Base-by-base conservation (phyloP, 2,888 invertebrate species). In the Orthonychiurus folsomi region DNA sequence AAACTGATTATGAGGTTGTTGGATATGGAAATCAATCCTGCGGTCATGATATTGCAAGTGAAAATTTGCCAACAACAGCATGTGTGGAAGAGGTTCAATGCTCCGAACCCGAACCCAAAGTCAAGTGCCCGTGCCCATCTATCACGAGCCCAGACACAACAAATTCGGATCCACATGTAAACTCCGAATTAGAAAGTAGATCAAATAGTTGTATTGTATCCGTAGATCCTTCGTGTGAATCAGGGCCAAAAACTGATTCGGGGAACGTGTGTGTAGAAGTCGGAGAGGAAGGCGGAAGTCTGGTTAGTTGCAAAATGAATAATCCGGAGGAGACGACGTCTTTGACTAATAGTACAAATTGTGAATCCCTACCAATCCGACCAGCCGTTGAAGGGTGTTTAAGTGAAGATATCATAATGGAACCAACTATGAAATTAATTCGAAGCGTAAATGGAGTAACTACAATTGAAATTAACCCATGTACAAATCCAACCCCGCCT, bases 381-480 rank as follows among this genome's bases (percentile, higher is more conserved):
- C 37, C 37, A 9, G 37, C 37, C 37, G 37, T 37, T 5, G 37
- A 37, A 37, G 37, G 37, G 15, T 37, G 37, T 15, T 37, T 37
- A 15, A 37, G 9, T 37, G 37, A 37, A 9, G 37, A 37, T 9
- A 15, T 9, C 5, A 37, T 9, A 9, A 5, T 9, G 15, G 37
- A 37, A 37, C 2, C 28, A 3, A 26, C 28, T 28, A 27, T 56
- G n/a, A 56, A 56, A 28, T 56, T 26, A 28, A 27, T 56, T n/a
- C 65, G 60, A 27, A 58, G 53, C 18, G 50, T 50, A 0, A 61
- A 66, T 55, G 65, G 63, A 50, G 61, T 67, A 1, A 64, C 65
- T 0, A 65, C 67, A 15, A 65, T 67, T 48, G 61, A 63, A 21
- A 63, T 67, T 28, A 61, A 64, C n/a, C 63, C 65, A 3, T 56